Conservation (phyloP, 2,797 vertebrate genomes). For the Catharus ustulatus region DNA sequence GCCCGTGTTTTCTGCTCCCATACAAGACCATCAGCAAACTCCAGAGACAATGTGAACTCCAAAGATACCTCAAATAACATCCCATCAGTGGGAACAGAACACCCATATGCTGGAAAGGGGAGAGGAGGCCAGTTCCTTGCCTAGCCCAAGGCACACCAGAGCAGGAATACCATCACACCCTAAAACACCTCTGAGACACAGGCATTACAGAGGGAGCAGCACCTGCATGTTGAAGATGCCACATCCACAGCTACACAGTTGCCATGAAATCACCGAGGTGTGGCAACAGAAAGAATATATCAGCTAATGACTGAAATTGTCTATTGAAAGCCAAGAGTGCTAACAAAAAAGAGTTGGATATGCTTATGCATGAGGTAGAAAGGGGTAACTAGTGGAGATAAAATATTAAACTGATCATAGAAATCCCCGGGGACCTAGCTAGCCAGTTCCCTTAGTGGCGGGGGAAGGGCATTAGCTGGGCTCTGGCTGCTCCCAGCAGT, state of each 20-base stretch:
- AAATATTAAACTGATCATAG: neutral
- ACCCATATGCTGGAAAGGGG: rapidly evolving
- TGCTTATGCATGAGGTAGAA: neutral
- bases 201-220: neutral
- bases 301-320: neutral
- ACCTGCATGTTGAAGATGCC: neutral
- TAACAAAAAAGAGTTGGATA: neutral
- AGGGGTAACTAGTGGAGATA: neutral
- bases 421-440: neutral
- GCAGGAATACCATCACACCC: neutral
- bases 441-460: neutral
- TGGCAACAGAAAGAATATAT: neutral
- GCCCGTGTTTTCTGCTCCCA: neutral
- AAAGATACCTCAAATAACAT: neutral
- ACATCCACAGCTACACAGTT: neutral
- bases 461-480: neutral
- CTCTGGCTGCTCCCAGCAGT: neutral
- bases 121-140: neutral
- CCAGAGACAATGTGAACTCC: neutral
- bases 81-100: neutral
- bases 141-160: neutral
- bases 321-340: neutral
- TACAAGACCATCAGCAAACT: neutral
- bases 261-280: neutral
- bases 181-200: neutral